Conservation (phyloP, 2,113 vertebrate species). For the Platysteira castanea region DNA sequence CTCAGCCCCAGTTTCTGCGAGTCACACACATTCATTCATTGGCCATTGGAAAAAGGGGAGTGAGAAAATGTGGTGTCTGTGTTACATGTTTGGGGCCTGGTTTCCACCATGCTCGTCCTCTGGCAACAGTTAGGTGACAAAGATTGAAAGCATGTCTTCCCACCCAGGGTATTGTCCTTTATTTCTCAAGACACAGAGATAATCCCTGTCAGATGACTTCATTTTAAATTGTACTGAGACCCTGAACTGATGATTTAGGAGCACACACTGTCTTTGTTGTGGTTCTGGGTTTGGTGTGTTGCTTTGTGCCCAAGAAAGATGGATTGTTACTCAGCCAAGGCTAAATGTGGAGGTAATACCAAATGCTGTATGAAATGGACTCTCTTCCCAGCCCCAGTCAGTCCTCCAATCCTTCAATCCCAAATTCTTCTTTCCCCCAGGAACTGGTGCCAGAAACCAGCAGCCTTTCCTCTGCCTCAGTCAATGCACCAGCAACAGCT, state of each 20-base stretch:
- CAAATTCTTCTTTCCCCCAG: background rate
- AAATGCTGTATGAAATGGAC: background rate
- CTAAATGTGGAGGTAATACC: background rate
- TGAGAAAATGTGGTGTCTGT: background rate
- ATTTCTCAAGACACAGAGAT: background rate
- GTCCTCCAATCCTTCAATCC: background rate
- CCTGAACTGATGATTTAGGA: background rate
- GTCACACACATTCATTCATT: fast-evolving
- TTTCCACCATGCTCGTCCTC: background rate
- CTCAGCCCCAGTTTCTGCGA: background rate
- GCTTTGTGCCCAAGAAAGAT: background rate
- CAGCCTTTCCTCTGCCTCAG: background rate
- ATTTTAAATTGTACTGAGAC: background rate
- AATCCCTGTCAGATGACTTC: background rate
- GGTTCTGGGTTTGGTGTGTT: background rate
- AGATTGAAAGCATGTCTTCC: background rate
- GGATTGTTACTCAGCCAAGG: background rate
- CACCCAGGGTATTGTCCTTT: background rate
- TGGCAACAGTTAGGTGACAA: background rate
- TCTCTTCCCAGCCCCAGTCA: background rate
- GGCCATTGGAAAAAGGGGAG: background rate
- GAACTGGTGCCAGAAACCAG: background rate
- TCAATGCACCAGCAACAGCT: background rate
- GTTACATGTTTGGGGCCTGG: background rate
- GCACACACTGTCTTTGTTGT: background rate